Percentiles rank a stretch among this genome's conserved stretches.
Conservation (phyloP, 2,888 invertebrate genomes). For the Drosophila heteroneura region DNA sequence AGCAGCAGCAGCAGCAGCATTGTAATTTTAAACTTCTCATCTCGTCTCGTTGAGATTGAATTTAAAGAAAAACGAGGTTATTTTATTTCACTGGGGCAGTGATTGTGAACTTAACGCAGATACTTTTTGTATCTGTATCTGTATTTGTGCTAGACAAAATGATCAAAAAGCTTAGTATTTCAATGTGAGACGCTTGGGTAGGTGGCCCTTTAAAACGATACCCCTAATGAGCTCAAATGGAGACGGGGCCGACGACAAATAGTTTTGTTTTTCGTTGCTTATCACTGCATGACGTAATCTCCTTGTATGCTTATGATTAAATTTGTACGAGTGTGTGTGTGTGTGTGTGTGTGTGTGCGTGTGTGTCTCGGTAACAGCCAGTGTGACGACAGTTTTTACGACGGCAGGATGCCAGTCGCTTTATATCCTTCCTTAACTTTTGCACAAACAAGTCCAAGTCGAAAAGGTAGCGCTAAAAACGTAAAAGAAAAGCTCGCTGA, state of each 20-base stretch:
- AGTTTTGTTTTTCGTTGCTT: slow-evolving; percentile 74
- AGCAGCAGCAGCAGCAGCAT: slow-evolving; percentile 22
- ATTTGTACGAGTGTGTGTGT: slow-evolving; percentile 46
- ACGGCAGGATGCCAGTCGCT: slow-evolving; percentile 76
- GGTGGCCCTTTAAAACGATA: slow-evolving; percentile 29
- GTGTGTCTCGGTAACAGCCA: slow-evolving; percentile 67
- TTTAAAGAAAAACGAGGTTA: slow-evolving; percentile 26
- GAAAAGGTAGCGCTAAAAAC: slow-evolving; percentile 67
- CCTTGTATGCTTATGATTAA: slow-evolving; percentile 75
- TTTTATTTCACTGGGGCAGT: neutral
- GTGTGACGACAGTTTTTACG: slow-evolving; percentile 77
- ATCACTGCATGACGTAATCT: slow-evolving; percentile 72
- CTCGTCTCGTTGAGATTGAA: slow-evolving; percentile 64
- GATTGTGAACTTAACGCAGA: slow-evolving; percentile 14
- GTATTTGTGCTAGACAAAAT: slow-evolving; percentile 25
- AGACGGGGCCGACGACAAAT: slow-evolving; percentile 55
- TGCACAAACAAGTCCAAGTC: slow-evolving; percentile 78
- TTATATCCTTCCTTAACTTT: slow-evolving; percentile 79
- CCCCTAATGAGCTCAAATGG: slow-evolving; percentile 58
- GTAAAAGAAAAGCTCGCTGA: slow-evolving; percentile 24
- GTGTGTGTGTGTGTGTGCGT: slow-evolving; percentile 11
- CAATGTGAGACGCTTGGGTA: neutral
- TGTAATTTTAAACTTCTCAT: slow-evolving; percentile 68
- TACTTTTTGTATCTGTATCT: slow-evolving; percentile 17
- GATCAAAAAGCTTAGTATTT: neutral